Percentiles rank a stretch among this genome's conserved stretches.
phyloP scores from a whole-genome alignment of 2,888 invertebrate species.

The Pandemis corylana region DNA sequence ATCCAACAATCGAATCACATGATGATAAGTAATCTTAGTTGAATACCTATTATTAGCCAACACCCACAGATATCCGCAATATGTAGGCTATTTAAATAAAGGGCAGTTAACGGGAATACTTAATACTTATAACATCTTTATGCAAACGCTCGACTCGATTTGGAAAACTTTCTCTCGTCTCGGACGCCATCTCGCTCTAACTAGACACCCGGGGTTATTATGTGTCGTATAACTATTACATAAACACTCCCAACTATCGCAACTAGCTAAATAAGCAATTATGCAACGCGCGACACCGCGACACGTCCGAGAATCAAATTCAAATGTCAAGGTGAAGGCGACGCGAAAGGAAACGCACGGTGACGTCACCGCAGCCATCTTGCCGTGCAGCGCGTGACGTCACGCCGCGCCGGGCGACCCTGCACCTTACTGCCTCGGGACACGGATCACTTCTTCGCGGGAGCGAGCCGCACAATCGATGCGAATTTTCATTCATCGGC shows the following conservation, averaged over 20 bases:
- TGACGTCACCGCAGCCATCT: slow-evolving; percentile 79
- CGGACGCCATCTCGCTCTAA: background rate
- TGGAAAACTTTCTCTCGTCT: background rate
- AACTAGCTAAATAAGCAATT: slow-evolving; percentile 38
- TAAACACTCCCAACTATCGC: slow-evolving; percentile 10
- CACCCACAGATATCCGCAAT: background rate
- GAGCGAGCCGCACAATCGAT: slow-evolving; percentile 28
- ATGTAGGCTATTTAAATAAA: too few relatives aligned
- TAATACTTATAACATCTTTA: too few relatives aligned
- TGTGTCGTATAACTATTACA: background rate
- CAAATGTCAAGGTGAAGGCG: slow-evolving; percentile 82
- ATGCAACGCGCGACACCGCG: slow-evolving; percentile 54
- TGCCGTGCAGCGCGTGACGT: slow-evolving; percentile 46
- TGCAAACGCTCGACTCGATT: background rate
- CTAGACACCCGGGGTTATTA: background rate
- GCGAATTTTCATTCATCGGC: slow-evolving; percentile 41
- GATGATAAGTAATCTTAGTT: background rate
- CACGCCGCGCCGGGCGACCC: slow-evolving; percentile 24
- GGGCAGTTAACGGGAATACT: too few relatives aligned
- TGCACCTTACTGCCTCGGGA: slow-evolving; percentile 2
- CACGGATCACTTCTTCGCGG: slow-evolving; percentile 13
- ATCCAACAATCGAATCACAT: background rate
- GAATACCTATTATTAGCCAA: background rate
- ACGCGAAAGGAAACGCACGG: slow-evolving; percentile 77
- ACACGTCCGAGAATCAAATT: slow-evolving; percentile 77